phyloP scores from a whole-genome alignment of 2,113 vertebrate species.

The Podiceps cristatus region DNA sequence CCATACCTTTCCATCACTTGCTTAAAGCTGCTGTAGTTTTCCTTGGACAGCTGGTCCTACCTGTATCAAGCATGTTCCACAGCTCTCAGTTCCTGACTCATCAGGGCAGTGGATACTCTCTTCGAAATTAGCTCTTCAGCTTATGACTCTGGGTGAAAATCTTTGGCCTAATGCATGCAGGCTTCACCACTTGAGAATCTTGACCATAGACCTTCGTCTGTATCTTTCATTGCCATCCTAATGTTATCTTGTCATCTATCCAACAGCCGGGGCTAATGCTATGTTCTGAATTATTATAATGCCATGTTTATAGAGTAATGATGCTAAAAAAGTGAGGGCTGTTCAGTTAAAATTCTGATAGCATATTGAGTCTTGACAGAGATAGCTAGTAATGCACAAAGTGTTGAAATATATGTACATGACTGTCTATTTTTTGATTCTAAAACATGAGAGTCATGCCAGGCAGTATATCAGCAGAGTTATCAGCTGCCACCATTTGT shows the following conservation, averaged over 20 bases:
- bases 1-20: background rate
- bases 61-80: background rate
- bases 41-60: background rate
- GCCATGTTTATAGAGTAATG: background rate
- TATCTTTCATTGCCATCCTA: background rate
- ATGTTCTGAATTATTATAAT: background rate
- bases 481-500: slow-evolving; percentile 9
- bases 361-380: background rate
- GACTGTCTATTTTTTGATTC: background rate
- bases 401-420: slow-evolving; percentile 2
- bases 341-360: slow-evolving; percentile 26
- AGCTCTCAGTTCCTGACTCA: background rate
- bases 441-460: background rate
- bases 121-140: background rate
- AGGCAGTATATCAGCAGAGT: background rate
- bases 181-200: background rate
- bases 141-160: background rate
- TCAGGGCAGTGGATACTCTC: background rate
- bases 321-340: background rate
- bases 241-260: background rate
- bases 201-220: background rate
- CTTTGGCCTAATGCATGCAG: background rate
- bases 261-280: accelerated
- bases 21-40: background rate
- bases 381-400: background rate